phyloP scores from a whole-genome alignment of 2,113 vertebrate species.

The Dromas ardeola region DNA sequence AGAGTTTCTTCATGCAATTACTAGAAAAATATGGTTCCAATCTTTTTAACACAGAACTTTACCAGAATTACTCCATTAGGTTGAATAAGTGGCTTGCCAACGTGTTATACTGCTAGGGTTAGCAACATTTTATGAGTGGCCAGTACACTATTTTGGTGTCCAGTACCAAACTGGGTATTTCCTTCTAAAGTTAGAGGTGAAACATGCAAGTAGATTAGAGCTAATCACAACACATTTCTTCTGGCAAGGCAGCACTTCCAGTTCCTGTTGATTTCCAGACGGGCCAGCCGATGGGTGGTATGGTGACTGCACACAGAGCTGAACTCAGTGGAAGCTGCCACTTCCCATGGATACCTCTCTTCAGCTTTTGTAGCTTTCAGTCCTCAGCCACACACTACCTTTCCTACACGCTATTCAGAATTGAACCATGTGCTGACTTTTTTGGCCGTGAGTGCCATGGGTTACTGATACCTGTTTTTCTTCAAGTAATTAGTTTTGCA shows the following conservation, averaged over 20 bases:
- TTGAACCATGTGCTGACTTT: background rate
- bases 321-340: background rate
- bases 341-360: background rate
- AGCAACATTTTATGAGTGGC: background rate
- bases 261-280: background rate
- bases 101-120: background rate
- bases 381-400: background rate
- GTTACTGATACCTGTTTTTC: background rate
- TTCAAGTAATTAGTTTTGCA: background rate
- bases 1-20: background rate
- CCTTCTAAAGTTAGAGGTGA: background rate
- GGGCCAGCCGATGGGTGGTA: background rate
- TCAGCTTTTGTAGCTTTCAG: background rate
- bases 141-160: background rate
- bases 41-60: background rate
- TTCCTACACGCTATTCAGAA: background rate
- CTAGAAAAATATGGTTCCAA: background rate
- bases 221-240: background rate
- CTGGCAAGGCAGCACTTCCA: background rate
- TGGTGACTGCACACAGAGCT: rapidly evolving
- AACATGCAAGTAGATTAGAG: background rate
- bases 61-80: background rate
- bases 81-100: background rate
- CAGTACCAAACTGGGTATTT: background rate
- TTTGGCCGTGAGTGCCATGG: background rate